Percentiles rank a stretch among this genome's conserved stretches.
These are phyloP conservation scores for Tiaroga cobitis DNA, from an alignment of 2,797 vertebrate species.

Conservation along the genomic window DNA sequence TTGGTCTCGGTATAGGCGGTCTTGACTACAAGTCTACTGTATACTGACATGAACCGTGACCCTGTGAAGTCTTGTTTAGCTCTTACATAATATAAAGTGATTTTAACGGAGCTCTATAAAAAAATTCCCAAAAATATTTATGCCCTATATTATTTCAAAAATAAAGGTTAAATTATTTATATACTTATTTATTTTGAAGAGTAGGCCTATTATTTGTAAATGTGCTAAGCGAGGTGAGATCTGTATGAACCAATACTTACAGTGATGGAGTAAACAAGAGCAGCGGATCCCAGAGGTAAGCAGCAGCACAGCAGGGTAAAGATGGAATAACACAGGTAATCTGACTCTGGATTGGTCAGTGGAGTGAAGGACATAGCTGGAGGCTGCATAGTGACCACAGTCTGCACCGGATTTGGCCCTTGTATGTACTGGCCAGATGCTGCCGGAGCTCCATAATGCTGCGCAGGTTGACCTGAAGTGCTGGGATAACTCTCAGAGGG, in stretches of 20 bases:
- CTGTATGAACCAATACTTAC: conserved; percentile 69
- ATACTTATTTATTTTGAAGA: background rate
- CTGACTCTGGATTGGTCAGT: conserved; percentile 61
- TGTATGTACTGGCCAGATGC: background rate
- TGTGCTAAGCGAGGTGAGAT: background rate
- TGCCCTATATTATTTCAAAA: background rate
- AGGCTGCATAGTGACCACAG: conserved; percentile 63
- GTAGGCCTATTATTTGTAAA: background rate
- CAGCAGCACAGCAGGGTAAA: conserved; percentile 81
- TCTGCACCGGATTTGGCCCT: conserved; percentile 11
- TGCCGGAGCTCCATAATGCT: conserved; percentile 35
- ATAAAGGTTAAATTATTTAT: background rate
- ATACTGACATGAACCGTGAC: conserved; percentile 37
- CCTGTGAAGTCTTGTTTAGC: no score
- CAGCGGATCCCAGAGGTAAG: conserved; percentile 77
- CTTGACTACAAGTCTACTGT: no score
- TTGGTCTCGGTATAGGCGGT: no score
- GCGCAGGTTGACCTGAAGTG: background rate
- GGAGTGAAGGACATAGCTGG: conserved; percentile 61
- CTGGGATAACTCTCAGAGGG: conserved; percentile 39
- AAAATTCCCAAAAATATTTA: no score
- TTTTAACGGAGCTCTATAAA: no score
- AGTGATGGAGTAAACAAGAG: conserved; percentile 76
- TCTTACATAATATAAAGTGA: no score
- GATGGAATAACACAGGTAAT: conserved; percentile 79